Percentiles rank a stretch among this genome's conserved stretches.
Conservation (phyloP, 2,797 vertebrate species). For the Lepidocolaptes lacrymiger region DNA sequence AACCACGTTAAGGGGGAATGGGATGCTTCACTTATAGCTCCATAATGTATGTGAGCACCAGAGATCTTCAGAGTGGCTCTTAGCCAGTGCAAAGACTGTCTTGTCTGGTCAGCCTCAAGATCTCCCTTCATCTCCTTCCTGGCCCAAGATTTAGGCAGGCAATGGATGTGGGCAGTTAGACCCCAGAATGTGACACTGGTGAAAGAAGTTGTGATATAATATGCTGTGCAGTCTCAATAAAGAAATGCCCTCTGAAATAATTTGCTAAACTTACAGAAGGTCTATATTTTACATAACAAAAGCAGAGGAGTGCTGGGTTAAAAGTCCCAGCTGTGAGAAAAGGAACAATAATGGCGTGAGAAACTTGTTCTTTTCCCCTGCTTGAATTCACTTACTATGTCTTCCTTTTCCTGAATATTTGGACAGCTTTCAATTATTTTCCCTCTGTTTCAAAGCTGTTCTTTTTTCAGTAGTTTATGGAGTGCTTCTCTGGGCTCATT, state of each 20-base stretch:
- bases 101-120: not conserved
- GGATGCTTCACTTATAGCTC: not conserved
- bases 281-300: not conserved
- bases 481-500: not conserved
- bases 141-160: not conserved
- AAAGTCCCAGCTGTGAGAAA: not conserved
- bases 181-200: not conserved
- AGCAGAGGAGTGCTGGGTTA: not conserved
- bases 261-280: not conserved
- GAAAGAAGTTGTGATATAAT: not conserved
- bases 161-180: not conserved
- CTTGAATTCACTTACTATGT: not conserved
- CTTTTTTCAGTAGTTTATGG: not conserved
- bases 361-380: not conserved
- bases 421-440: not conserved
- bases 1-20: not conserved
- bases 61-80: not conserved
- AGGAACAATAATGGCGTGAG: not conserved
- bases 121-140: not conserved
- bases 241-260: not conserved
- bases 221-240: not conserved
- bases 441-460: not conserved
- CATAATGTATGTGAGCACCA: not conserved
- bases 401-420: not conserved
- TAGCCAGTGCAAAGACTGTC: not conserved